Conservation (phyloP, 2,888 invertebrate genomes). For the Archips crataeganus region DNA sequence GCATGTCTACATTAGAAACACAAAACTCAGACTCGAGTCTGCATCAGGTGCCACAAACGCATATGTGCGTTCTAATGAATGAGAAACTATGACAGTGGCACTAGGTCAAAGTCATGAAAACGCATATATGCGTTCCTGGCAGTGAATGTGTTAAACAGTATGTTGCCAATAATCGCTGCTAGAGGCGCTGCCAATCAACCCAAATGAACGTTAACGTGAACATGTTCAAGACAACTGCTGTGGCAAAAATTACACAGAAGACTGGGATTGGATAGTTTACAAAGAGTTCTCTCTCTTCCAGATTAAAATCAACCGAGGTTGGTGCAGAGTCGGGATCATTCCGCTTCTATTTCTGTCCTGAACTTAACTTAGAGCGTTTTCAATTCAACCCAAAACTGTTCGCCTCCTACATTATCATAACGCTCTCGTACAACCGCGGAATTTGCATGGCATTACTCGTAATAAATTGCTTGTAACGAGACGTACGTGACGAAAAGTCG, state of each 20-base stretch:
- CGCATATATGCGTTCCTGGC: no score
- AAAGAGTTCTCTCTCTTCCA: background rate
- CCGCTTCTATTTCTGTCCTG: background rate
- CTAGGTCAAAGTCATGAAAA: no score
- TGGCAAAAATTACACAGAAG: no score
- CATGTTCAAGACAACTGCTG: no score
- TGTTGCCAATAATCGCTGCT: no score
- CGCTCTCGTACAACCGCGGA: slow-evolving; percentile 54
- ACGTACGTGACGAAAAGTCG: slow-evolving; percentile 65
- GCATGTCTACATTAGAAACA: no score
- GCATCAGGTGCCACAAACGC: no score
- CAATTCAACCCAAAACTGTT: slow-evolving; percentile 25
- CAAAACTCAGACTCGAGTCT: no score
- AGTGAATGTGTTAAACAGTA: no score
- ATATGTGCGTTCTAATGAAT: no score
- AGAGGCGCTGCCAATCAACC: no score
- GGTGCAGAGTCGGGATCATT: background rate
- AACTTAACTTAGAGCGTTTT: background rate
- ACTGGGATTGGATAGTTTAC: background rate
- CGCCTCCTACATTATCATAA: slow-evolving; percentile 55
- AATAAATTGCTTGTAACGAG: slow-evolving; percentile 73
- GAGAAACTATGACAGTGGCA: no score
- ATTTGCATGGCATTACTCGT: slow-evolving; percentile 70
- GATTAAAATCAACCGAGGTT: background rate
- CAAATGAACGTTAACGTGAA: background rate